phyloP scores from a whole-genome alignment of 2,113 vertebrate genomes.

The Nanorana parkeri region DNA sequence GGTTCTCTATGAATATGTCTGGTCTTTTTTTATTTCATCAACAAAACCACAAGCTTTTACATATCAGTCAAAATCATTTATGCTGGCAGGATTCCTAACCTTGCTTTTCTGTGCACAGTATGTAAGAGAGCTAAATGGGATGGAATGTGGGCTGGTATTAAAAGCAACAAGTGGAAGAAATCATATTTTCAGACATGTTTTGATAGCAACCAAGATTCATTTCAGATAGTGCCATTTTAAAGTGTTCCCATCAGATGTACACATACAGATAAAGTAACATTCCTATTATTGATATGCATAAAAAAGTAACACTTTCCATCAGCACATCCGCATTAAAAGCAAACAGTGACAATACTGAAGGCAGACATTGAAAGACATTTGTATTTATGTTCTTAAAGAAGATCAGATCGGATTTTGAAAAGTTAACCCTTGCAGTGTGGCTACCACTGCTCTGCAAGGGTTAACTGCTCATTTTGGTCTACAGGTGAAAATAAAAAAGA shows the following conservation, averaged over 20 bases:
- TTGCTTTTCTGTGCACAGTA: background rate
- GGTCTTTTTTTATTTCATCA: background rate
- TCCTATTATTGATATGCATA: too few relatives aligned
- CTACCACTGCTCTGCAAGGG: too few relatives aligned
- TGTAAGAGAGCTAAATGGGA: background rate
- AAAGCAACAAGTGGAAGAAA: background rate
- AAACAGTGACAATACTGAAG: too few relatives aligned
- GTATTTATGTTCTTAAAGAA: too few relatives aligned
- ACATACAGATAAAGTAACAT: too few relatives aligned
- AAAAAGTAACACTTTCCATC: too few relatives aligned
- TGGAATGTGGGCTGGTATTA: background rate
- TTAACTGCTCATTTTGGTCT: too few relatives aligned
- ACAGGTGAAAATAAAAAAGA: too few relatives aligned
- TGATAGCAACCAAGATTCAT: background rate
- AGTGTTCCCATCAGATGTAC: background rate
- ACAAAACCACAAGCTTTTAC: slow-evolving; percentile 32
- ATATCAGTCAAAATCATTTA: slow-evolving; percentile 35
- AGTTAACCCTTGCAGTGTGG: too few relatives aligned
- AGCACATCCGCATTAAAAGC: too few relatives aligned
- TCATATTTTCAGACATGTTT: background rate
- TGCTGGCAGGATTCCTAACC: slow-evolving; percentile 15
- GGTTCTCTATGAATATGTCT: slow-evolving; percentile 13
- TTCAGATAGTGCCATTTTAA: background rate
- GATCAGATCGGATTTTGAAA: too few relatives aligned
- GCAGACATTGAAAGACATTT: too few relatives aligned